phyloP scores from a whole-genome alignment of 2,888 invertebrate species.

The Nephrocerus scutellatus region DNA sequence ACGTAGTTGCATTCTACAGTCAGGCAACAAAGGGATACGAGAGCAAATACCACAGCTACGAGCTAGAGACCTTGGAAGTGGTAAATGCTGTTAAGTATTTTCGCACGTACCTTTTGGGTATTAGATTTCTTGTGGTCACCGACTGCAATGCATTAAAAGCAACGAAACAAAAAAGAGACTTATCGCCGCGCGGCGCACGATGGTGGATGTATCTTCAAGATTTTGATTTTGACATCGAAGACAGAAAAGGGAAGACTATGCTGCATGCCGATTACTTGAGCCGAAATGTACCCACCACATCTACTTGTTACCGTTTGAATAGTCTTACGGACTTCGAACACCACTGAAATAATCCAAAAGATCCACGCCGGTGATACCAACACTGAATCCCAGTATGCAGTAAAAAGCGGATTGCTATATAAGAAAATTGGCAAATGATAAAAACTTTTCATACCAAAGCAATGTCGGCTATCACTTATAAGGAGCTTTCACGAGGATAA shows the following conservation, averaged over 20 bases:
- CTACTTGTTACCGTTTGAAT: constrained; percentile 10
- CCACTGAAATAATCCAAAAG: constrained; percentile 7
- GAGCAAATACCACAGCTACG: constrained; percentile 8
- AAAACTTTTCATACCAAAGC: not conserved
- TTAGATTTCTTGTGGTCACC: not conserved
- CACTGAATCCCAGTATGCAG: not conserved
- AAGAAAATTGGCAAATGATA: not conserved
- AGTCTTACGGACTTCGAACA: constrained; percentile 7
- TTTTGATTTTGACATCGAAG: no score
- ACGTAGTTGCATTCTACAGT: constrained; percentile 10
- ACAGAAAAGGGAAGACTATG: constrained; percentile 5
- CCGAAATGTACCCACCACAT: no score
- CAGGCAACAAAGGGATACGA: constrained; percentile 10
- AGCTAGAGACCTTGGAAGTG: constrained; percentile 1
- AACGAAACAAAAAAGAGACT: constrained; percentile 2
- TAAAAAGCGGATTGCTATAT: not conserved
- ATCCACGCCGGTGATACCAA: not conserved
- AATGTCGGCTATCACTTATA: constrained; percentile 1
- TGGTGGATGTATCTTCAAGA: constrained; percentile 4
- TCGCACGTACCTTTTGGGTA: constrained; percentile 5
- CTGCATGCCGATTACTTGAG: no score
- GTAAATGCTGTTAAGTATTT: constrained; percentile 3
- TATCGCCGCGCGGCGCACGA: not conserved
- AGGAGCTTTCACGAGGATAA: constrained; percentile 18
- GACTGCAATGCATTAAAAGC: constrained; percentile 7